Conservation (phyloP, 2,113 vertebrate genomes). For the Tauraco erythrolophus region DNA sequence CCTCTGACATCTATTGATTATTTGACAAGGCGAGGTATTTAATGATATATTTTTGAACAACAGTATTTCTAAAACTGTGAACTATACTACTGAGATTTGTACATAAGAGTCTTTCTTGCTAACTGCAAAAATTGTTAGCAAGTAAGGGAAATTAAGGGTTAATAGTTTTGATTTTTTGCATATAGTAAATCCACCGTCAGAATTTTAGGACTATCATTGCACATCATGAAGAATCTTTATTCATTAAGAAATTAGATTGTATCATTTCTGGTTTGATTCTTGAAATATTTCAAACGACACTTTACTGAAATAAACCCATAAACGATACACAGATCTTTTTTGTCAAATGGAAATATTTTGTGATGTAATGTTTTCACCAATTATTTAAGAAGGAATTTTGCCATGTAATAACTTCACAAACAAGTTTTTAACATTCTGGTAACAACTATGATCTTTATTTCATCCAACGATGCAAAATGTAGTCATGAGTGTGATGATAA, state of each 20-base stretch:
- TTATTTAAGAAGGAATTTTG: neutral
- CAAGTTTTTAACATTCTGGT: neutral
- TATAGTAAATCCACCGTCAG: neutral
- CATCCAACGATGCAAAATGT: neutral
- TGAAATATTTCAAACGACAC: neutral
- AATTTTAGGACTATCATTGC: neutral
- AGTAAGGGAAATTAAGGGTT: neutral
- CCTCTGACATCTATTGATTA: neutral
- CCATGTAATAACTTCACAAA: neutral
- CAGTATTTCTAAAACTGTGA: neutral
- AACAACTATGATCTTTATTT: neutral
- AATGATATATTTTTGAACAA: neutral
- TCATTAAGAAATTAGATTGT: neutral
- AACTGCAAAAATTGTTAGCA: neutral
- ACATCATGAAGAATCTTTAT: neutral
- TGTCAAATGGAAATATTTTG: neutral
- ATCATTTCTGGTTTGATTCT: neutral
- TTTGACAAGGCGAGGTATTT: neutral
- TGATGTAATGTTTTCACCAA: neutral
- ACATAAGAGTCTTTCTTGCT: neutral
- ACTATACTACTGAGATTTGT: neutral
- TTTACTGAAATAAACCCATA: neutral
- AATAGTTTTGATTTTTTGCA: neutral
- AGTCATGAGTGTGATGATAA: neutral
- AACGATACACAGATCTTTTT: neutral